Base-by-base conservation (phyloP, 2,797 vertebrate species). In the Molossus alvarezi region DNA sequence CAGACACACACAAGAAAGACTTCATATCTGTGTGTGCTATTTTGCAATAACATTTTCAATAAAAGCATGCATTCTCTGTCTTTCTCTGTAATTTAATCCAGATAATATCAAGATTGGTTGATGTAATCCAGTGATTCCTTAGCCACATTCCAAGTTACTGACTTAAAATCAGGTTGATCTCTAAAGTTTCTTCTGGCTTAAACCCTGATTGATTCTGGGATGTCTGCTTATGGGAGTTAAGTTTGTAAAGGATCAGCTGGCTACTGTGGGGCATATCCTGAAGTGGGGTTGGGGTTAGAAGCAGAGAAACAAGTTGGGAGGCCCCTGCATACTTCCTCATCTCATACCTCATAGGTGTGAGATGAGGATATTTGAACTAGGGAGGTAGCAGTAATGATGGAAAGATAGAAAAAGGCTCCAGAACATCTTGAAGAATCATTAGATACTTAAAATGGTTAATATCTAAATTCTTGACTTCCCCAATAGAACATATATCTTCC, bases 401-500 rank as follows among this genome's bases (percentile, higher is more conserved):
- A 82, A 93, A 88, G 23, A 69, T 4, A 80, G 2, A 51, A 77
- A 71, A 0, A 75, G 17, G 33, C 48, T 91, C 80, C 33, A 62
- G 64, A 87, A 37, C 20, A 83, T 83, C 95, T 72, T 48, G 60
- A 64, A 89, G 85, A 65, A 79, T 73, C 18, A 17, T 9, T 27
- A 41, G 18, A 69, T 41, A 69, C 58, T 80, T 91, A 51, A 85
- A 88, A 69, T 67, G 25, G 58, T 75, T 82, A 88, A 14, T 65
- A 77, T 79, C 69, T 96, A 93, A 95, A 91, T 90, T 64, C 73
- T 85, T 93, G 11, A 65, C 76, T 87, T 95, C n/a, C n/a, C 45
- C 57, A 91, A n/a, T 51, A 88, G 79, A 91, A 88, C 14, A 88
- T 57, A 37, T 81, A 82, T 33, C 58, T 85, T 29, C 20, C 37